Evolutionary conservation across 2,888 invertebrate genomes (phyloP), one percentile per base, ranked within the genome.

Genomic region (Acleris sparsana): DNA sequence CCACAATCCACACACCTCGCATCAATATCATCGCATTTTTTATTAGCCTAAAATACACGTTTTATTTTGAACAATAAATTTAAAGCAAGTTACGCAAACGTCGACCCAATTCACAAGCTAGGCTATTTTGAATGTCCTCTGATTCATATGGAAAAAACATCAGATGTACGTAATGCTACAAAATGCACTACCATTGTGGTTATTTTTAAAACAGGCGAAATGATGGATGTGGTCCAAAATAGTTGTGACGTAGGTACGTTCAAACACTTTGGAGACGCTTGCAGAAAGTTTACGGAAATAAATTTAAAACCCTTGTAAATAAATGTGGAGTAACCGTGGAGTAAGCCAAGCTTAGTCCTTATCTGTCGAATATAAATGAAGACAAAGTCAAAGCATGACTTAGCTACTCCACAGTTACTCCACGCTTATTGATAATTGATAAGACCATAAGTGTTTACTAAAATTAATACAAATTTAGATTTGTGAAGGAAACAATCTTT

Each of bases 91-190:
- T 80, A 79, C 79, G 80, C 72, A 75, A 76, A 74, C 72, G 73
- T 69, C 73, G 79, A 70, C 79, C 77, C 77, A 71, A 76, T 75
- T 78, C 71, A 72, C 77, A 73, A 72, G 66, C 70, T 77, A 18
- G 59, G 75, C 77, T 85, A 84, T 84, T 83, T 83, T 77, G 71
- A 72, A 75, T 74, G 70, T 73, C 67, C 63, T 72, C 74, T 80
- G 79, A 84, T 78, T 85, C 83, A 81, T 74, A 67, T 69, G 72
- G 70, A 69, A 75, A 73, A 74, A 71, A 75, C 73, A 80, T 79
- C 73, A 74, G 71, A 72, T 67, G 63, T 68, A 71, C 72, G 72
- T 70, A 71, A 73, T 56, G 53, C 62, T 51, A 62, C 64, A 64
- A 71, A 65, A 63, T 67, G 63, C 55, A 71, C 67, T 60, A 68